Percentiles rank a stretch among this genome's conserved stretches.
Conservation (phyloP, 2,888 invertebrate species). For the Aporophyla nigra region DNA sequence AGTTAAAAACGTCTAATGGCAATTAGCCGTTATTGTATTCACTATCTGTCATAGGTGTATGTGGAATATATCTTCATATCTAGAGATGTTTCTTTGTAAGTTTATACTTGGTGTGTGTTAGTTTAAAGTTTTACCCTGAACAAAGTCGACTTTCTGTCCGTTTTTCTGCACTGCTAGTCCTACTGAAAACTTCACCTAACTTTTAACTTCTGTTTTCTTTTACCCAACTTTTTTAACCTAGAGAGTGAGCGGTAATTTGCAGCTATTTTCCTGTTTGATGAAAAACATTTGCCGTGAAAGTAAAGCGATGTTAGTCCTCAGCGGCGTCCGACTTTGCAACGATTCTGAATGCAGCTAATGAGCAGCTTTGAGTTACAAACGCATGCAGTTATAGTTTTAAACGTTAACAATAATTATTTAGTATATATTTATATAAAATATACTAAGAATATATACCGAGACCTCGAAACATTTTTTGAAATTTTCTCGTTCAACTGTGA, state of each 20-base stretch:
- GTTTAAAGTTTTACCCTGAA: neutral
- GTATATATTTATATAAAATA: neutral
- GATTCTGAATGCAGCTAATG: slow-evolving; percentile 39
- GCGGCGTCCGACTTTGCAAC: neutral
- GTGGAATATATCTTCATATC: neutral
- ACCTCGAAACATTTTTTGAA: too few species aligned
- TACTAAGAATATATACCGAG: too few species aligned
- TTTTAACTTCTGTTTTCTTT: neutral
- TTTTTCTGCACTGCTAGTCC: neutral
- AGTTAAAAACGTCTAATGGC: too few species aligned
- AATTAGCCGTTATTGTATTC: neutral
- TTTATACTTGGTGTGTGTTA: neutral
- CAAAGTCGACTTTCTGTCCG: neutral
- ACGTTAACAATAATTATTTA: neutral
- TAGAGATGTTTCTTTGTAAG: neutral
- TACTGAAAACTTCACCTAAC: neutral
- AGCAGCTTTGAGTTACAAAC: slow-evolving; percentile 12
- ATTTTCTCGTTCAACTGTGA: too few species aligned
- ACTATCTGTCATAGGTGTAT: too few species aligned
- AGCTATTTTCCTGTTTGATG: neutral
- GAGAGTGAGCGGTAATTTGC: neutral
- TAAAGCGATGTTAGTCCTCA: slow-evolving; percentile 4
- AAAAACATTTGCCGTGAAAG: slow-evolving; percentile 4
- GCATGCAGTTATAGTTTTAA: neutral
- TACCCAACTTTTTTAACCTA: neutral